A percentile compares a stretch with the other conserved stretches of the same genome.
These are phyloP conservation scores for Pelobates cultripes DNA, from an alignment of 2,797 vertebrate species.

Conservation along the genomic window DNA sequence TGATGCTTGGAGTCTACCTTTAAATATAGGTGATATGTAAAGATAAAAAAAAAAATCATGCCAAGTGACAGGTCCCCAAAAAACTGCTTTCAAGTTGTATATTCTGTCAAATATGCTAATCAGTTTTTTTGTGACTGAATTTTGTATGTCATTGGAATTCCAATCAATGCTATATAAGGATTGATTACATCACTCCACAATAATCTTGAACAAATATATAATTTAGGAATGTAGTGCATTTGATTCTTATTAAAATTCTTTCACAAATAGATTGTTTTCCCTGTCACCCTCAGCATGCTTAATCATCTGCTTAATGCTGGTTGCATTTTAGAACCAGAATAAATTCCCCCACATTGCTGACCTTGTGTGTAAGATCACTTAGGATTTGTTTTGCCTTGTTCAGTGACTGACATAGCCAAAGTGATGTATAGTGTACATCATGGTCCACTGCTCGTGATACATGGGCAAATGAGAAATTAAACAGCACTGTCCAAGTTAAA, in stretches of 20 bases:
- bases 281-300: conserved; percentile 56
- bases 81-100: too few relatives aligned
- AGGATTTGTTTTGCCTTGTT: conserved; percentile 62
- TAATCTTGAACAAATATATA: conserved; percentile 29
- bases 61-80: too few relatives aligned
- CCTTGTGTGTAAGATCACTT: conserved; percentile 56
- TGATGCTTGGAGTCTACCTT: too few relatives aligned
- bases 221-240: conserved; percentile 46
- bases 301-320: conserved; percentile 60
- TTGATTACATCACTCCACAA: neutral
- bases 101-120: too few relatives aligned
- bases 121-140: too few relatives aligned
- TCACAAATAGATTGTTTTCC: conserved; percentile 56
- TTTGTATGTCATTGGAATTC: too few relatives aligned
- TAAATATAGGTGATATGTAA: too few relatives aligned
- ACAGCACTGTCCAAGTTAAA: conserved; percentile 40
- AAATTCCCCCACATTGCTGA: conserved; percentile 60
- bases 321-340: conserved; percentile 60
- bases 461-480: conserved; percentile 57
- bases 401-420: conserved; percentile 58
- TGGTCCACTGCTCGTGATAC: conserved; percentile 60
- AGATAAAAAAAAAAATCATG: too few relatives aligned
- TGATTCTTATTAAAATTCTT: conserved; percentile 56
- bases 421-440: conserved; percentile 60
- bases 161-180: neutral